These are phyloP conservation scores for Acanthococcus lagerstroemiae DNA, from an alignment of 2,888 invertebrate genomes.

Conservation along the genomic window DNA sequence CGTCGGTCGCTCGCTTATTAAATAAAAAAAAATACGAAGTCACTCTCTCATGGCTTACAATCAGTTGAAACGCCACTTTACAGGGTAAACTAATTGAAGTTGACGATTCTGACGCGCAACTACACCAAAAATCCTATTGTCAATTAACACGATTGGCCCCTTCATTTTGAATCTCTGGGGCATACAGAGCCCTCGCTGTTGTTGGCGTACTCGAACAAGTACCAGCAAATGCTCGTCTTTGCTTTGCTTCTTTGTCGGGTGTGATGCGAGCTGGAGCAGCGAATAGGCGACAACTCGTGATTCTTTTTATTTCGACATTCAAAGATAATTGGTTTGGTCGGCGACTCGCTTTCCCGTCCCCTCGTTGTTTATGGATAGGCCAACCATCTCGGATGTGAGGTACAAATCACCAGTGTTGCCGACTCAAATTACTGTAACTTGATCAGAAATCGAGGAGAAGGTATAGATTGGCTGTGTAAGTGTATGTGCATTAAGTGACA, in stretches of 20 bases:
- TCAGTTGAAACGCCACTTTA: neutral
- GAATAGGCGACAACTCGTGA: too few species aligned
- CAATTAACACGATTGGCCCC: constrained; percentile 28
- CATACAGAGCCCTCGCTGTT: neutral
- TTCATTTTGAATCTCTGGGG: constrained; percentile 21
- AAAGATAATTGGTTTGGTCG: too few species aligned
- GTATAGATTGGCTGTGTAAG: too few species aligned
- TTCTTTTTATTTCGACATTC: too few species aligned
- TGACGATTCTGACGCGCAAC: constrained; percentile 22
- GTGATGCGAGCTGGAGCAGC: too few species aligned
- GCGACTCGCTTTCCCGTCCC: too few species aligned
- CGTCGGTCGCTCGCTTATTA: neutral
- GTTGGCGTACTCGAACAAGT: neutral
- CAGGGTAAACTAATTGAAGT: constrained; percentile 21
- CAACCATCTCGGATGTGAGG: too few species aligned
- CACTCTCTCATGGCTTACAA: neutral
- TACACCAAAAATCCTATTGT: constrained; percentile 26
- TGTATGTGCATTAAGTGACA: too few species aligned
- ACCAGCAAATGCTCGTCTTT: neutral
- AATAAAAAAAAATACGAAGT: neutral
- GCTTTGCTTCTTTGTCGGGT: neutral
- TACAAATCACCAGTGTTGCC: too few species aligned
- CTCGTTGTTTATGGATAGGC: too few species aligned
- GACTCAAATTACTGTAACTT: too few species aligned
- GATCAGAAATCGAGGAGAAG: too few species aligned